These are phyloP conservation scores for Apus apus DNA, from an alignment of 2,113 vertebrate species.

Conservation along the genomic window DNA sequence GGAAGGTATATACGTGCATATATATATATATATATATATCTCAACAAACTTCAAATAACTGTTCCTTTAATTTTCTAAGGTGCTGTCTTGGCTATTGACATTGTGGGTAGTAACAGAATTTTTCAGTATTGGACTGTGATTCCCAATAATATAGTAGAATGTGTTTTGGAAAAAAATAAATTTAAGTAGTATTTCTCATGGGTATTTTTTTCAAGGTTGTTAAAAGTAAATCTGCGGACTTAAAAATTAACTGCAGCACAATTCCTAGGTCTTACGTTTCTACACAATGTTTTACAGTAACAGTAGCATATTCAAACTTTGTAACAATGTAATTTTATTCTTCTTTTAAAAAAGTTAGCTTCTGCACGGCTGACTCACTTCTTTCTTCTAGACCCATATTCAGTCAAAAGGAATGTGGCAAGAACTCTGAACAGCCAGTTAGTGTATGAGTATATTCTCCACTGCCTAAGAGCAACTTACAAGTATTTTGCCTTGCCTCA, in stretches of 20 bases:
- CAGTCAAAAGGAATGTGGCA: slow-evolving; percentile 91
- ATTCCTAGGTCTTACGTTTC: not conserved
- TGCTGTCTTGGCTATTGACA: not conserved
- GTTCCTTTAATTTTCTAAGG: not conserved
- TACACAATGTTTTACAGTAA: not conserved
- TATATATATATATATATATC: too few relatives aligned
- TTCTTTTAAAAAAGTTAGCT: not conserved
- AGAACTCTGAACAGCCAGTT: slow-evolving; percentile 91
- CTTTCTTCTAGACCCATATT: slow-evolving; percentile 86
- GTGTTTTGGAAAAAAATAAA: not conserved
- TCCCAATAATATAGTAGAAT: not conserved
- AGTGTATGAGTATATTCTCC: slow-evolving; percentile 89
- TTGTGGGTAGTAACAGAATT: not conserved
- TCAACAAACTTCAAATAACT: not conserved
- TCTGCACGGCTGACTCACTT: not conserved
- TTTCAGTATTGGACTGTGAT: not conserved
- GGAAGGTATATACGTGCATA: slow-evolving; percentile 80
- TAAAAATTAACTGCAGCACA: not conserved
- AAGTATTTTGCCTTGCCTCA: slow-evolving; percentile 92
- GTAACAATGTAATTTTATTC: not conserved
- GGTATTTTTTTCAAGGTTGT: not conserved
- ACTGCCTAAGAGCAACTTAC: slow-evolving; percentile 92
- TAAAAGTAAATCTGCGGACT: not conserved
- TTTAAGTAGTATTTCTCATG: not conserved
- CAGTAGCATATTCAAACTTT: not conserved